These are phyloP conservation scores for Chrosomus eos DNA, from an alignment of 2,797 vertebrate genomes.

Conservation along the genomic window DNA sequence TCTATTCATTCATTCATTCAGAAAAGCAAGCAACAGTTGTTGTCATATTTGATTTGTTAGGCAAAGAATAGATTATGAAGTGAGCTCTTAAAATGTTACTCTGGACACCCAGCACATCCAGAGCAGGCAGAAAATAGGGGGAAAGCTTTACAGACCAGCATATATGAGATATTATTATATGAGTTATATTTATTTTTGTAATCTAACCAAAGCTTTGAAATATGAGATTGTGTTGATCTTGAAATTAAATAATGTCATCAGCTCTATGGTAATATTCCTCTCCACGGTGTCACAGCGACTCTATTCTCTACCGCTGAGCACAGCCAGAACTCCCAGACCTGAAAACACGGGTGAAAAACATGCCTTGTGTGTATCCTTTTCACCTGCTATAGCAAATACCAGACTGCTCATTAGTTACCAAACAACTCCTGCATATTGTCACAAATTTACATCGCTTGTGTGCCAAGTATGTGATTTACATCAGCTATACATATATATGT, in stretches of 20 bases:
- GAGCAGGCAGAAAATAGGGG: neutral
- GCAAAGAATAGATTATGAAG: slow-evolving; percentile 67
- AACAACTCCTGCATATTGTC: slow-evolving; percentile 23
- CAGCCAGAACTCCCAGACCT: slow-evolving; percentile 22
- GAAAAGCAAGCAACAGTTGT: slow-evolving; percentile 47
- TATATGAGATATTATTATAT: slow-evolving; percentile 5
- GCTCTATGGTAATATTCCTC: slow-evolving; percentile 36
- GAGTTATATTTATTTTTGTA: neutral
- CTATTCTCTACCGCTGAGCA: slow-evolving; percentile 22
- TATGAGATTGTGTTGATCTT: slow-evolving; percentile 1
- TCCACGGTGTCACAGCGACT: slow-evolving; percentile 10
- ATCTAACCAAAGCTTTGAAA: neutral
- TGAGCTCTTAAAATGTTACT: slow-evolving; percentile 70
- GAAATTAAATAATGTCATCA: slow-evolving; percentile 41
- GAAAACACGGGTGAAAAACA: slow-evolving; percentile 39
- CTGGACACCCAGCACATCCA: slow-evolving; percentile 29
- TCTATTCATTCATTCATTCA: too few species aligned
- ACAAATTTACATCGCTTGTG: slow-evolving; percentile 26
- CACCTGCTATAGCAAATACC: slow-evolving; percentile 29
- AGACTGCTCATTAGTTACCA: slow-evolving; percentile 32
- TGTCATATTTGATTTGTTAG: slow-evolving; percentile 60
- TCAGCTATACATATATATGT: slow-evolving; percentile 13
- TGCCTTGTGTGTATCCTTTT: slow-evolving; percentile 26
- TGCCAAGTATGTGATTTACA: slow-evolving; percentile 38
- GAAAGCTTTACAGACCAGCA: neutral